phyloP scores from a whole-genome alignment of 30 jellyfish, hydroid and myxozoan species.

The Turritopsis dohrnii region DNA sequence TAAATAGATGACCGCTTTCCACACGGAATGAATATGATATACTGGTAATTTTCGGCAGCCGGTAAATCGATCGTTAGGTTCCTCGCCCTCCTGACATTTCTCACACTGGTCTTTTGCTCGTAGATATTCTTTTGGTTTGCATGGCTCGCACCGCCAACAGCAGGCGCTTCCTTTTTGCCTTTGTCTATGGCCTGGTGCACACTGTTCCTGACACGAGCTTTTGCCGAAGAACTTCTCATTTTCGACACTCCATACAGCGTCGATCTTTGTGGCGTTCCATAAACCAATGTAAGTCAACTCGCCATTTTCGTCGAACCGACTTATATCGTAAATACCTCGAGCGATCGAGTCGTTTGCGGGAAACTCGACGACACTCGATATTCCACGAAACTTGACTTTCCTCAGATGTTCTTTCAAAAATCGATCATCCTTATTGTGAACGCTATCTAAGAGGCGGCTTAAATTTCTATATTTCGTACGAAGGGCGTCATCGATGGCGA shows the following conservation, averaged over 20 bases:
- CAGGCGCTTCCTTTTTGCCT: conserved; percentile 20
- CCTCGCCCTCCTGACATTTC: conserved; percentile 37
- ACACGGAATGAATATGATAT: conserved; percentile 43
- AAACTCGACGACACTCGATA: conserved; percentile 56
- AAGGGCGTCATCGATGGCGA: conserved; percentile 48
- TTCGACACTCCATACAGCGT: not conserved
- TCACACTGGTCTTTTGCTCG: conserved; percentile 30
- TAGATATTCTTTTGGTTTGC: conserved; percentile 51
- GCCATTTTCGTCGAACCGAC: conserved; percentile 28
- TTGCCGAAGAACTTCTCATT: not conserved
- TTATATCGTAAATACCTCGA: conserved; percentile 55
- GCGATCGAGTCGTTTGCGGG: conserved; percentile 21
- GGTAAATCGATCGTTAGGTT: conserved; percentile 22
- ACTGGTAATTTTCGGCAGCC: conserved; percentile 48
- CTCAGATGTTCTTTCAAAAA: conserved; percentile 25
- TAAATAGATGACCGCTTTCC: conserved; percentile 57
- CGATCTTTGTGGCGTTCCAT: conserved; percentile 52
- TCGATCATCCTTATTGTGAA: conserved; percentile 12
- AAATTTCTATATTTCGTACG: conserved; percentile 29
- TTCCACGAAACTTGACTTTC: conserved; percentile 50
- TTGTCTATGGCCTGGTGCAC: not conserved
- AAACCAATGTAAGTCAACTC: conserved; percentile 48
- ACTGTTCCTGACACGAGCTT: conserved; percentile 28
- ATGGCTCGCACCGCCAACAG: conserved; percentile 70
- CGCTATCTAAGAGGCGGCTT: conserved; percentile 8